A percentile compares a stretch with the other conserved stretches of the same genome.
These are phyloP conservation scores for Ochropacha duplaris DNA, from an alignment of 2,888 invertebrate species.

Conservation along the genomic window DNA sequence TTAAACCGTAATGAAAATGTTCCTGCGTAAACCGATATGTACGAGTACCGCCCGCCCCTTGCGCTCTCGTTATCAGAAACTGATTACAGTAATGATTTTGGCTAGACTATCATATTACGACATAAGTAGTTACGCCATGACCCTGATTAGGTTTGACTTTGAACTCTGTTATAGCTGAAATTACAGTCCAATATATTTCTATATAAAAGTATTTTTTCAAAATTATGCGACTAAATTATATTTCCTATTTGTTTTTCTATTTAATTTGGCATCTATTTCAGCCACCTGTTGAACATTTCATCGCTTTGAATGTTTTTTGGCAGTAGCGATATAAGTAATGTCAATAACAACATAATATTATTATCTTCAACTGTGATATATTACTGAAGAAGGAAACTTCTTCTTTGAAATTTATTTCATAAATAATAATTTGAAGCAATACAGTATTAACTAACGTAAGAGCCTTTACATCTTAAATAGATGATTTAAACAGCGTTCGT, in stretches of 20 bases:
- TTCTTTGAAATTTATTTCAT: too few relatives aligned
- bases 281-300: constrained; percentile 23
- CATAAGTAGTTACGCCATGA: constrained; percentile 22
- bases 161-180: neutral
- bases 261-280: constrained; percentile 6
- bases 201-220: neutral
- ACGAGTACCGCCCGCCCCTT: constrained; percentile 49
- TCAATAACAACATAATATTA: too few relatives aligned
- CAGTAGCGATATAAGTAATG: neutral
- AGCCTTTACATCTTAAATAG: too few relatives aligned
- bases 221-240: neutral
- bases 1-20: constrained; percentile 22
- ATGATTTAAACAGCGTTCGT: too few relatives aligned
- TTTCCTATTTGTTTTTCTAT: neutral
- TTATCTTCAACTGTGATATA: too few relatives aligned
- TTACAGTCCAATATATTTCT: neutral
- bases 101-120: constrained; percentile 30
- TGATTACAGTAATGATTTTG: constrained; percentile 57
- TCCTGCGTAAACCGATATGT: constrained; percentile 41
- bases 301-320: constrained; percentile 11
- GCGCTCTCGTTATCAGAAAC: constrained; percentile 63
- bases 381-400: too few relatives aligned
- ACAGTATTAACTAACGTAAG: too few relatives aligned
- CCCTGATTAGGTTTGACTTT: constrained; percentile 15
- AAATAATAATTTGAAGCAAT: too few relatives aligned